Evolutionary conservation across 2,888 invertebrate genomes (phyloP).

Genomic region (Drosophila nigricruria): DNA sequence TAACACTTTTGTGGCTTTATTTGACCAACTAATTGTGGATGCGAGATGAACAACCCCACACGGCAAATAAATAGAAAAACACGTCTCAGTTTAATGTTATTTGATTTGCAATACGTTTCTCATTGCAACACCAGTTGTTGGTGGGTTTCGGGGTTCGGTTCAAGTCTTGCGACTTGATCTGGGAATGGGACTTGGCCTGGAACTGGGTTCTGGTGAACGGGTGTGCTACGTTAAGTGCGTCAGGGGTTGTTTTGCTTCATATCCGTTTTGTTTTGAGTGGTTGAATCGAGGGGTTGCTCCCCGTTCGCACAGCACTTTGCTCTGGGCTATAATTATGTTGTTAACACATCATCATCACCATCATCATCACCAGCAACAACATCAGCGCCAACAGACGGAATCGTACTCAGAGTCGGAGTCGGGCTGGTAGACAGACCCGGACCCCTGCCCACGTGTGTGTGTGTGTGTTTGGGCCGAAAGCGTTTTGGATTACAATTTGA

Average conservation of each 20-base stretch:
- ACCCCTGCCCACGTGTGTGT: neutral
- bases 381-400: conserved; percentile 33
- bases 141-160: conserved; percentile 18
- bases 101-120: conserved; percentile 80
- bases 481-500: conserved; percentile 79
- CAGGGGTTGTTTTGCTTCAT: conserved; percentile 73
- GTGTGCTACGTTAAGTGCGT: conserved; percentile 60
- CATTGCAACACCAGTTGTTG: conserved; percentile 70
- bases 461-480: conserved; percentile 56
- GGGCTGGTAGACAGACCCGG: neutral
- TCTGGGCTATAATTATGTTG: conserved; percentile 83
- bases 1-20: conserved; percentile 79
- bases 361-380: conserved; percentile 36
- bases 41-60: conserved; percentile 35
- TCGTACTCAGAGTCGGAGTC: neutral
- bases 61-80: conserved; percentile 35
- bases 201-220: conserved; percentile 46
- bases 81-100: conserved; percentile 78
- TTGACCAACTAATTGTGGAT: conserved; percentile 79
- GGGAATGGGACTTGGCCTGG: conserved; percentile 19
- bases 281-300: conserved; percentile 67
- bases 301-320: conserved; percentile 69
- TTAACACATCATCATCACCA: conserved; percentile 82
- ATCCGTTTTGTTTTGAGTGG: conserved; percentile 76
- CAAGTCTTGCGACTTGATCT: conserved; percentile 5